Conservation (phyloP, 2,888 invertebrate species). For the Xestoiulus laeticollis region DNA sequence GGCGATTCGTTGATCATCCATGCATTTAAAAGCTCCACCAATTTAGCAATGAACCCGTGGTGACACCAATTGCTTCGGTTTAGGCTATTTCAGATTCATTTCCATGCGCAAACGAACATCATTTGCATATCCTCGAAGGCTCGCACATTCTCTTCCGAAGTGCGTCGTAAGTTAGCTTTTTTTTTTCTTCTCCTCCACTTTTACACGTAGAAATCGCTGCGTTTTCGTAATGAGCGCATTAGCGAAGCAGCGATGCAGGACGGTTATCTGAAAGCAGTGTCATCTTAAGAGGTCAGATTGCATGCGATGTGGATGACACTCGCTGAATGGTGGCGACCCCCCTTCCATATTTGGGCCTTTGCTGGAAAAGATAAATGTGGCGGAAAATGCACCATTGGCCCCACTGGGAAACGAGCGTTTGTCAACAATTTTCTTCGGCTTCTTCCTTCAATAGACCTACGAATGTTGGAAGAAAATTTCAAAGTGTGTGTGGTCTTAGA, state of each 20-base stretch:
- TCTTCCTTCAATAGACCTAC: neutral
- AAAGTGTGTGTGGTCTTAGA: too few relatives aligned
- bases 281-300: conserved; percentile 44
- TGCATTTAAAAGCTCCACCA: conserved; percentile 36
- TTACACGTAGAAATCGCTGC: conserved; percentile 36
- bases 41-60: conserved; percentile 43
- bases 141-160: neutral
- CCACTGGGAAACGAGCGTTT: conserved; percentile 42
- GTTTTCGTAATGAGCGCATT: conserved; percentile 46
- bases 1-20: conserved; percentile 1
- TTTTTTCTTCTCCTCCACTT: neutral
- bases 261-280: conserved; percentile 43
- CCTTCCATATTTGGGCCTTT: neutral
- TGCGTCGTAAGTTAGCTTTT: neutral
- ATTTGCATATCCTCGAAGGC: conserved; percentile 36
- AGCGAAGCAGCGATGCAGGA: conserved; percentile 32
- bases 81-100: conserved; percentile 23
- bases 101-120: conserved; percentile 6
- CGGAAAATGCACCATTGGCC: conserved; percentile 51
- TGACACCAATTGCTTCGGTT: conserved; percentile 39
- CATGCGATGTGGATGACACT: conserved; percentile 27
- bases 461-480: neutral
- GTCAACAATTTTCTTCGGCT: conserved; percentile 44
- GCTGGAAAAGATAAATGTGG: conserved; percentile 47
- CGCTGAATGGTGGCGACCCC: neutral